Conservation (phyloP, 2,888 invertebrate species). For the Tenthredo mesomela region DNA sequence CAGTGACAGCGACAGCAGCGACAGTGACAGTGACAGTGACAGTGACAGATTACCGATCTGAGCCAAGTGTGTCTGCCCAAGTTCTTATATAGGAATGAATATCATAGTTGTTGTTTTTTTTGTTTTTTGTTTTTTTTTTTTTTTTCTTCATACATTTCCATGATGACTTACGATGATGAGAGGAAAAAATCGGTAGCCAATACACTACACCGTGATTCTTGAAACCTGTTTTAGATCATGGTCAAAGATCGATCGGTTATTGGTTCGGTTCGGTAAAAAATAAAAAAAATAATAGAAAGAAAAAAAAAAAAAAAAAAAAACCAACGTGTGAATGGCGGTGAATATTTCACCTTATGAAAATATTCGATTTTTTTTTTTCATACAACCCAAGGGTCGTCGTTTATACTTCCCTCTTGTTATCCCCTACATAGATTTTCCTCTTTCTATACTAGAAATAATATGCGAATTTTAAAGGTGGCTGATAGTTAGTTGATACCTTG, state of each 20-base stretch:
- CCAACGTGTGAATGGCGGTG: not conserved
- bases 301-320: not conserved
- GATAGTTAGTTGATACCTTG: not conserved
- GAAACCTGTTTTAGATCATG: not conserved
- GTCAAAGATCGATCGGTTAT: slow-evolving; percentile 15
- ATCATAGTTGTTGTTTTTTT: not conserved
- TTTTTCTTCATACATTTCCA: not conserved
- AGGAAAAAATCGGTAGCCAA: slow-evolving; percentile 12
- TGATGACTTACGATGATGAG: not conserved
- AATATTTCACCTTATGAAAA: not conserved
- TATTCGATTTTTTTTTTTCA: not conserved
- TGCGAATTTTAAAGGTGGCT: too few species aligned
- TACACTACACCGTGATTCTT: not conserved
- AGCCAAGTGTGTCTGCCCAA: slow-evolving; percentile 4
- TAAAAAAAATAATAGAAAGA: not conserved
- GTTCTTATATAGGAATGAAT: not conserved
- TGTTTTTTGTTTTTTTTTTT: not conserved
- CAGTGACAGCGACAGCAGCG: not conserved
- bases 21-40: not conserved
- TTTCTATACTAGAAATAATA: not conserved
- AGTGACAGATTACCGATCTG: slow-evolving; percentile 24
- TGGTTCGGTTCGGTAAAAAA: not conserved
- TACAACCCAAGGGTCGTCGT: not conserved
- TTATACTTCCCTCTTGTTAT: not conserved
- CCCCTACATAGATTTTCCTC: not conserved